Evolutionary conservation across 2,888 invertebrate genomes (phyloP).

Genomic region (Panorpa germanica): DNA sequence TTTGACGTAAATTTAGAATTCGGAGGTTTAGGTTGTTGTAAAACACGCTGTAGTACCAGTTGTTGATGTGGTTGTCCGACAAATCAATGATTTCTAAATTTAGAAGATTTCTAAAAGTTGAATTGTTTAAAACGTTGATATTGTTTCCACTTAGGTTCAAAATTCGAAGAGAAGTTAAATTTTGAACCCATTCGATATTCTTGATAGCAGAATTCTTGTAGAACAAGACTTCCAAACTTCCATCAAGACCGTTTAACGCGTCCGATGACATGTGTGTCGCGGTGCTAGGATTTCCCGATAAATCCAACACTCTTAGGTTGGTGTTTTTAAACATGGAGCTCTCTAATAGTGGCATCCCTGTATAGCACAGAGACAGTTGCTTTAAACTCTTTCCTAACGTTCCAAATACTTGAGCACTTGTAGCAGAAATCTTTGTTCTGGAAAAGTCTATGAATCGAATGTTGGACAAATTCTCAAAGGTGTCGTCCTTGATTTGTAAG

Average conservation of each 20-base stretch:
- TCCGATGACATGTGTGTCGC: constrained; percentile 16
- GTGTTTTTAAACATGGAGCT: constrained; percentile 24
- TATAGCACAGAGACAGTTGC: constrained; percentile 26
- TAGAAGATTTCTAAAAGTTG: constrained; percentile 20
- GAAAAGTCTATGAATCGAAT: constrained; percentile 24
- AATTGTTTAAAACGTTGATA: constrained; percentile 20
- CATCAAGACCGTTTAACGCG: constrained; percentile 24
- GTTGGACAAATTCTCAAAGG: constrained; percentile 19
- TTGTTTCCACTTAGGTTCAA: constrained; percentile 31
- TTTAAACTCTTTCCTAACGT: constrained; percentile 19
- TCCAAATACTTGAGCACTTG: constrained; percentile 19
- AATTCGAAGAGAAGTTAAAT: constrained; percentile 24
- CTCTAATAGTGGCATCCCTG: constrained; percentile 22
- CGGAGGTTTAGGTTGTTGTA: constrained; percentile 22
- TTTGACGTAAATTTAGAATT: constrained; percentile 27
- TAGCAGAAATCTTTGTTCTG: constrained; percentile 20
- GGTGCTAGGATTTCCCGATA: constrained; percentile 32
- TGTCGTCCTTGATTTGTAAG: constrained; percentile 17
- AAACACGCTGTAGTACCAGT: constrained; percentile 31
- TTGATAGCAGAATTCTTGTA: constrained; percentile 25
- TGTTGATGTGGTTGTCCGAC: constrained; percentile 29
- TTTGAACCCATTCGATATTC: constrained; percentile 21
- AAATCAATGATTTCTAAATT: constrained; percentile 30
- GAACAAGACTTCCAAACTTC: constrained; percentile 25
- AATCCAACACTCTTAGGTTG: constrained; percentile 27